Percentiles rank a stretch among this genome's conserved stretches.
Evolutionary conservation across 2,113 vertebrate genomes (phyloP).

Genomic region (Xiphorhynchus elegans): DNA sequence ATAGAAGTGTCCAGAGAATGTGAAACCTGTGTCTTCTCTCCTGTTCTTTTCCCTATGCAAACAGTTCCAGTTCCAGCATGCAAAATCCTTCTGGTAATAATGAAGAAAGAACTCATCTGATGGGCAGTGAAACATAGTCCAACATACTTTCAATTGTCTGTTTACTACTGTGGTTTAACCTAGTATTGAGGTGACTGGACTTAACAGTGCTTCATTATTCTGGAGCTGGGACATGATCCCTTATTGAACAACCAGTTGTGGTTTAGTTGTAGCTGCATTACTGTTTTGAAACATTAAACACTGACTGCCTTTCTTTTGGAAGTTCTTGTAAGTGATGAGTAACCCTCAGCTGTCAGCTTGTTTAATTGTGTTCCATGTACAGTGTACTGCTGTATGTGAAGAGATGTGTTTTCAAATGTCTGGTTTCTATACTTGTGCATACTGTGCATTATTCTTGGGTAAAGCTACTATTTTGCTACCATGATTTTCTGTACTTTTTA

Average conservation of each 20-base stretch:
- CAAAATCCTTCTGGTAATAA: constrained; percentile 17
- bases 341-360: background rate
- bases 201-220: background rate
- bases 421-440: background rate
- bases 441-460: background rate
- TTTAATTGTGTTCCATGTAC: background rate
- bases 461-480: constrained; percentile 33
- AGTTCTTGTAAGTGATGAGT: background rate
- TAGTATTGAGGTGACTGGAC: background rate
- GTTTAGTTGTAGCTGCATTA: background rate
- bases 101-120: constrained; percentile 68
- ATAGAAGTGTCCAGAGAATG: background rate
- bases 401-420: background rate
- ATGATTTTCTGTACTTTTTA: constrained; percentile 27
- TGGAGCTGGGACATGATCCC: background rate
- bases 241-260: background rate
- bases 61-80: constrained; percentile 63
- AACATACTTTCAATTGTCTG: background rate
- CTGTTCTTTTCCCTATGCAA: background rate
- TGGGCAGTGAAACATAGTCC: constrained; percentile 51
- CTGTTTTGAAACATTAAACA: background rate
- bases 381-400: background rate
- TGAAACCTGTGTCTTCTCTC: background rate
- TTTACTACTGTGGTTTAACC: background rate
- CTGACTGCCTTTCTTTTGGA: constrained; percentile 23